Conservation (phyloP, 2,888 invertebrate species). For the Caenorhabditis wallacei region DNA sequence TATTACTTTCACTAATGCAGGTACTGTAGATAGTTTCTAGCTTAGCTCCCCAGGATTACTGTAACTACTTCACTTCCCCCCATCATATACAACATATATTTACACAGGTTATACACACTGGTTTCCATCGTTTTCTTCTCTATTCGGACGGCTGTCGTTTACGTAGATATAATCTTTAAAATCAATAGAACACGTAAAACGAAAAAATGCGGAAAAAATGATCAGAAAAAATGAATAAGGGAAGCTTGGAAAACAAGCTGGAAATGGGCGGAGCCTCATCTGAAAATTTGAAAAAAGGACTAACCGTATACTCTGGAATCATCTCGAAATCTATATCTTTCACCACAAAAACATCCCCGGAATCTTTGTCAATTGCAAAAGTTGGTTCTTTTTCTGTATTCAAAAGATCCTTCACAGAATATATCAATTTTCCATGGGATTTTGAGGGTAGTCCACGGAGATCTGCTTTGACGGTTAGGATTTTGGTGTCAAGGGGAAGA, state of each 20-base stretch:
- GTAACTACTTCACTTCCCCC: not conserved
- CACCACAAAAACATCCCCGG: constrained; percentile 73
- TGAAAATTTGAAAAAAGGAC: constrained; percentile 18
- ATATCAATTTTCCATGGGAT: constrained; percentile 19
- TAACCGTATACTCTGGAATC: constrained; percentile 68
- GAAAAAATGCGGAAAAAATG: not conserved
- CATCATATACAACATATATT: not conserved
- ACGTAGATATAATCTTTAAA: constrained; percentile 40
- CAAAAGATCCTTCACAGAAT: constrained; percentile 55
- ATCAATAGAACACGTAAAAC: constrained; percentile 38
- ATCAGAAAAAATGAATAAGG: not conserved
- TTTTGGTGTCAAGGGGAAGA: constrained; percentile 45
- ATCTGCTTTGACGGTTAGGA: constrained; percentile 41
- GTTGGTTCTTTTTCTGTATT: constrained; percentile 50
- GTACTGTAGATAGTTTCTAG: no score
- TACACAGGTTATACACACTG: constrained; percentile 14
- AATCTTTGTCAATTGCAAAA: constrained; percentile 72
- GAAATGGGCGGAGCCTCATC: not conserved
- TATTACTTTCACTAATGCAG: no score
- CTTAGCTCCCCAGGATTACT: no score
- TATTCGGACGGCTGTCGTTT: not conserved
- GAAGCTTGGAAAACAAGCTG: no score
- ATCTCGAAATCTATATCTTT: constrained; percentile 72
- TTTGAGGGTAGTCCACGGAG: constrained; percentile 31
- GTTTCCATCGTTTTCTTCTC: constrained; percentile 16